These are phyloP conservation scores for Ochotona princeps DNA, from an alignment of 2,113 vertebrate genomes.

Conservation along the genomic window DNA sequence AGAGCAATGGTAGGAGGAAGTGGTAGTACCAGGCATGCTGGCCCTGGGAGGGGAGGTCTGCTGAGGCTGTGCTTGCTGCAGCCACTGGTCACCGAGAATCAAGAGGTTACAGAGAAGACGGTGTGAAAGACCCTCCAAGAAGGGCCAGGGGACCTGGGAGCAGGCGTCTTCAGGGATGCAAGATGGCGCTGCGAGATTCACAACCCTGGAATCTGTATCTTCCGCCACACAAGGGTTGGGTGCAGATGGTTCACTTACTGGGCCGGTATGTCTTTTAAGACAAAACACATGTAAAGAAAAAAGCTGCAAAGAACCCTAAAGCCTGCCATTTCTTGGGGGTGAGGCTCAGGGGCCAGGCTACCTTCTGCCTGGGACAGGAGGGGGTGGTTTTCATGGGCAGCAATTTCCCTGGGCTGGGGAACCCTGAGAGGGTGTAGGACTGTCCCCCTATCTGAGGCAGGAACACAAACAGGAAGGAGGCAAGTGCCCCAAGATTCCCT, in stretches of 20 bases:
- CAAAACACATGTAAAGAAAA: neutral
- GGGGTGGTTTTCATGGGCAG: slow-evolving; percentile 19
- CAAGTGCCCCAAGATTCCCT: neutral
- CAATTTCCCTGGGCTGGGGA: slow-evolving; percentile 39
- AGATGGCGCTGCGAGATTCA: neutral
- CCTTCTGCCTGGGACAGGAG: neutral
- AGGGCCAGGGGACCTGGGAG: neutral
- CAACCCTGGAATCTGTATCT: neutral
- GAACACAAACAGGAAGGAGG: slow-evolving; percentile 30
- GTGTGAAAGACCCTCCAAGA: neutral
- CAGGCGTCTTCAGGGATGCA: neutral
- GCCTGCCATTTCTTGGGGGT: neutral
- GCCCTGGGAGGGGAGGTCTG: neutral
- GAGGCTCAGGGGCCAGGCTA: neutral
- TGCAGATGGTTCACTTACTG: neutral
- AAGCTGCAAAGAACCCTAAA: neutral
- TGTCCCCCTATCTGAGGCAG: slow-evolving; percentile 26
- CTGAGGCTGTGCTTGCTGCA: neutral
- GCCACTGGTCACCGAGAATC: neutral
- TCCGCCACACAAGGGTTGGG: neutral
- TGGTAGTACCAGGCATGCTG: neutral
- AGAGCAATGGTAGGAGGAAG: neutral
- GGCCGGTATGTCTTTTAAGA: neutral
- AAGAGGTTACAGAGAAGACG: neutral
- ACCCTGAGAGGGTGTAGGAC: slow-evolving; percentile 12